Conservation (phyloP, 2,888 invertebrate species). For the Troides aeacus region DNA sequence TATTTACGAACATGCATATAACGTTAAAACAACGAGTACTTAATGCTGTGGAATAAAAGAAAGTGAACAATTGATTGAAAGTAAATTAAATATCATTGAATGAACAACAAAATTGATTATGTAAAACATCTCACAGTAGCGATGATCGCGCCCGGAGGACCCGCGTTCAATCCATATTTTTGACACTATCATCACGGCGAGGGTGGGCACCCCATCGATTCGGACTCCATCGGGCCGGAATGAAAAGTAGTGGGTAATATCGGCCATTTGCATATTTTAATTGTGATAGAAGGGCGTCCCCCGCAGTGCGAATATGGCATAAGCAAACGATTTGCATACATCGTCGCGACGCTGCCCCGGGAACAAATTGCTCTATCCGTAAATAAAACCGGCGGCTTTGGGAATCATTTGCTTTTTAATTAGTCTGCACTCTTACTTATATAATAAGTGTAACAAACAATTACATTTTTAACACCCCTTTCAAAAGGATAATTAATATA, state of each 20-base stretch:
- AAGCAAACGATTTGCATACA: conserved; percentile 71
- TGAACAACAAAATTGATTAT: conserved; percentile 30
- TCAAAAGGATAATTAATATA: too few species aligned
- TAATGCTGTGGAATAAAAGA: too few species aligned
- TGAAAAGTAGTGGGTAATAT: conserved; percentile 77
- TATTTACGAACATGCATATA: too few species aligned
- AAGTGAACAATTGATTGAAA: too few species aligned
- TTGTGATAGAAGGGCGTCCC: conserved; percentile 65
- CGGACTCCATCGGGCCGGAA: conserved; percentile 62
- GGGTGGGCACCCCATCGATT: conserved; percentile 50
- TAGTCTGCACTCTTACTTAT: conserved; percentile 14
- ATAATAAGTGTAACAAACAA: neutral
- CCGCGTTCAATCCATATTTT: conserved; percentile 46
- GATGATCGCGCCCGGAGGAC: conserved; percentile 24
- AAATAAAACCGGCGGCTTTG: conserved; percentile 47
- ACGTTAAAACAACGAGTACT: too few species aligned
- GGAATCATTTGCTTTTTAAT: conserved; percentile 31
- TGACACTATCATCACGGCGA: conserved; percentile 47
- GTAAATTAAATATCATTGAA: neutral
- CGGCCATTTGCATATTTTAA: conserved; percentile 78
- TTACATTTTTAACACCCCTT: too few species aligned
- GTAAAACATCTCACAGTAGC: conserved; percentile 28
- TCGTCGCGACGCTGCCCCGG: conserved; percentile 44
- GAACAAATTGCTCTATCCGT: conserved; percentile 62
- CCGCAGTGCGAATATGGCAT: conserved; percentile 64